Conservation (phyloP, 2,888 invertebrate genomes). For the Scaptomyza polygonia region DNA sequence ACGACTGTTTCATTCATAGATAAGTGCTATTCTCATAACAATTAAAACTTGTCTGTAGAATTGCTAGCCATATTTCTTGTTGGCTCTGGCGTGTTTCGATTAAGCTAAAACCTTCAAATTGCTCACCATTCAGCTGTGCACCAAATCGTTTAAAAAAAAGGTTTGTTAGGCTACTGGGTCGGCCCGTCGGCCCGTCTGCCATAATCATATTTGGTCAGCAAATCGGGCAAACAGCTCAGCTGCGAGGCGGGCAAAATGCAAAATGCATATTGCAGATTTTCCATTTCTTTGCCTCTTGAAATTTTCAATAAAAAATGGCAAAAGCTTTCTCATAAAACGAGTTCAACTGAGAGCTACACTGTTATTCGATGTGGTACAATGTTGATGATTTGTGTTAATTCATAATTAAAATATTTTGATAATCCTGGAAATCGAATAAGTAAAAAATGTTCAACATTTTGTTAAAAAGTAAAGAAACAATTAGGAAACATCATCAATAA, state of each 20-base stretch:
- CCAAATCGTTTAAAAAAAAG: neutral
- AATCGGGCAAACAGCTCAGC: neutral
- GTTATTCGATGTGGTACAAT: no score
- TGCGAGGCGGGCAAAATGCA: neutral
- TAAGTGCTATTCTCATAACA: neutral
- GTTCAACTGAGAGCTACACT: no score
- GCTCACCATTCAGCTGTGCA: neutral
- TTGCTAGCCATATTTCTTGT: neutral
- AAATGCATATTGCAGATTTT: constrained; percentile 3
- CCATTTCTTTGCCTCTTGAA: neutral
- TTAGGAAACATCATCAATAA: no score
- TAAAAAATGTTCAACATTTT: no score
- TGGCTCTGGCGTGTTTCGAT: neutral
- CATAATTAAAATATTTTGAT: no score
- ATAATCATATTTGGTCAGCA: constrained; percentile 1
- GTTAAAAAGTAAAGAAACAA: no score
- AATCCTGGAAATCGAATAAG: no score
- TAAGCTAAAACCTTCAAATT: neutral
- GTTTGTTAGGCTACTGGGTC: neutral
- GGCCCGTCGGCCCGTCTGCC: neutral
- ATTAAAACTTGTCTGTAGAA: neutral
- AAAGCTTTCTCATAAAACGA: neutral
- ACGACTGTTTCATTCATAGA: neutral
- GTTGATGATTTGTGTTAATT: no score
- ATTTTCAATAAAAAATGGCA: neutral